A percentile compares a stretch with the other conserved stretches of the same genome.
Evolutionary conservation across 1,140 invertebrate genomes (phyloP).

Genomic region (Ceratosolen solmsi): DNA sequence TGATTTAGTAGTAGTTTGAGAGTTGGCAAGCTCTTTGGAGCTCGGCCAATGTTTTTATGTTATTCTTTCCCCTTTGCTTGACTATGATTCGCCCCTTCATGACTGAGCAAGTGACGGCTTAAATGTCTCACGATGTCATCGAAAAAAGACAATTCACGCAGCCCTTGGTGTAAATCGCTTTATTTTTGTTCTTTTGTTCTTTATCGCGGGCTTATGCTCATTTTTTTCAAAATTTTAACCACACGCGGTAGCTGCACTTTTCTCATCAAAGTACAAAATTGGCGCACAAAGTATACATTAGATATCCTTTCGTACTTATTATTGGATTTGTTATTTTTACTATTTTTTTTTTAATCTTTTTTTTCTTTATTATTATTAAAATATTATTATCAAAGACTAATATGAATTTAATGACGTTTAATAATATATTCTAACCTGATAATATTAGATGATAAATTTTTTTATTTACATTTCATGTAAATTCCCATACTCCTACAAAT

Average conservation of each 20-base stretch:
- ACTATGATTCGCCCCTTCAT: slow-evolving; percentile 34
- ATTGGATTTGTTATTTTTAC: too few relatives aligned
- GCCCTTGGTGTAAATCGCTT: neutral
- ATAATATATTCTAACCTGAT: too few relatives aligned
- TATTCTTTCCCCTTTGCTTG: slow-evolving; percentile 55
- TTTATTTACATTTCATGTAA: too few relatives aligned
- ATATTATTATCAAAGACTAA: too few relatives aligned
- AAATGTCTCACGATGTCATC: slow-evolving; percentile 48
- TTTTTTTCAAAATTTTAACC: slow-evolving; percentile 15
- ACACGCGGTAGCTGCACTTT: neutral
- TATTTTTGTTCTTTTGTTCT: neutral
- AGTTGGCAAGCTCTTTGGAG: slow-evolving; percentile 70
- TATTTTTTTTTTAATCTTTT: neutral
- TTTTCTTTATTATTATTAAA: neutral
- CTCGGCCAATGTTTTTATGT: slow-evolving; percentile 68
- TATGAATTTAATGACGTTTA: too few relatives aligned
- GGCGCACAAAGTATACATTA: neutral
- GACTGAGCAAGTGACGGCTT: slow-evolving; percentile 46
- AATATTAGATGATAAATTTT: too few relatives aligned
- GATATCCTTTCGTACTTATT: too few relatives aligned
- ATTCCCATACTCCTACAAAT: too few relatives aligned
- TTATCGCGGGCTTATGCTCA: slow-evolving; percentile 28
- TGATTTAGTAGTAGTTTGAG: slow-evolving; percentile 70
- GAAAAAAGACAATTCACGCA: slow-evolving; percentile 49
- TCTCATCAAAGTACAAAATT: neutral